A percentile compares a stretch with the other conserved stretches of the same genome.
These are phyloP conservation scores for Bovichtus variegatus DNA, from an alignment of 2,797 vertebrate genomes.

Conservation along the genomic window DNA sequence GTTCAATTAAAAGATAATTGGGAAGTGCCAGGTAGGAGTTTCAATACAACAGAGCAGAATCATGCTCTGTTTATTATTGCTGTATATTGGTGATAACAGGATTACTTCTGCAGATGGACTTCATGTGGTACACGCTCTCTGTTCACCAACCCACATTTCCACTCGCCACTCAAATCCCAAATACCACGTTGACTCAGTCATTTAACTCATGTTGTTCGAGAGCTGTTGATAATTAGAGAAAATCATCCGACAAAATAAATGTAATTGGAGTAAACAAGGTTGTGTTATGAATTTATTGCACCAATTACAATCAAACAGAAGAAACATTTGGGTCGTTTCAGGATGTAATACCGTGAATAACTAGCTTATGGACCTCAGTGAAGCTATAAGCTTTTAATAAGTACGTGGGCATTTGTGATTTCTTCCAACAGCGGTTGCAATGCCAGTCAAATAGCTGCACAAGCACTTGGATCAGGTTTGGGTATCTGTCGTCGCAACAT, in stretches of 20 bases:
- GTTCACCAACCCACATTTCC: not conserved
- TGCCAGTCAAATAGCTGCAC: not conserved
- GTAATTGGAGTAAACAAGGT: slow-evolving; percentile 24
- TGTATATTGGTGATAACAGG: slow-evolving; percentile 14
- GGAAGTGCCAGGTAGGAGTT: not conserved
- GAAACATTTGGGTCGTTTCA: slow-evolving; percentile 12
- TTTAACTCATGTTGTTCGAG: slow-evolving; percentile 29
- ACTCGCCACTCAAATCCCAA: slow-evolving; percentile 9
- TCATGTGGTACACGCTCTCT: not conserved
- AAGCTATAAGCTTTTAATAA: slow-evolving; percentile 13
- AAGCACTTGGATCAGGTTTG: slow-evolving; percentile 10
- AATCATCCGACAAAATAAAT: slow-evolving; percentile 24
- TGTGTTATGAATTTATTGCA: slow-evolving; percentile 20
- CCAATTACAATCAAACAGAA: slow-evolving; percentile 17
- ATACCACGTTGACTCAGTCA: slow-evolving; percentile 14
- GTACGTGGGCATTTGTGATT: slow-evolving; percentile 1
- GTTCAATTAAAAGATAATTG: slow-evolving; percentile 15
- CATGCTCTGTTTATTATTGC: not conserved
- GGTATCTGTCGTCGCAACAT: not conserved
- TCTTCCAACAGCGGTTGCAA: not conserved
- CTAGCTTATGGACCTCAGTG: not conserved
- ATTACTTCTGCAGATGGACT: slow-evolving; percentile 15
- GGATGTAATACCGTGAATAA: slow-evolving; percentile 13
- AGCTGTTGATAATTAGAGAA: slow-evolving; percentile 39
- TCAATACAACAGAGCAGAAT: slow-evolving; percentile 1